phyloP scores from a whole-genome alignment of 2,888 invertebrate genomes.

The Lysandra coridon region DNA sequence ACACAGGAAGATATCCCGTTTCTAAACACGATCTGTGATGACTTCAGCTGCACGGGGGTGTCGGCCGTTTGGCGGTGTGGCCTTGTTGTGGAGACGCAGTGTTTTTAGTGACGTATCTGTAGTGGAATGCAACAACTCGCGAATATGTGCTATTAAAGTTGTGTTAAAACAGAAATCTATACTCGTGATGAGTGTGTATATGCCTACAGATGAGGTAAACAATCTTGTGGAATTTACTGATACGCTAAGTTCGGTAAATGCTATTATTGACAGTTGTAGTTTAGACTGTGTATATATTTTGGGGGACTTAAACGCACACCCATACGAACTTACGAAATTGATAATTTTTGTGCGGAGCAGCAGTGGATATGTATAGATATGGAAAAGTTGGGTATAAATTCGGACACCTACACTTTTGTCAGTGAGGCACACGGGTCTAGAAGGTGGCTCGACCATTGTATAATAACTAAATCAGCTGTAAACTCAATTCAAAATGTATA shows the following conservation, averaged over 20 bases:
- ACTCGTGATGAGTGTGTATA: conserved; percentile 38
- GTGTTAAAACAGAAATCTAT: conserved; percentile 28
- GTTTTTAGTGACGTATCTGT: conserved; percentile 32
- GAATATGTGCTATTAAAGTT: conserved; percentile 28
- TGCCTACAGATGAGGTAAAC: conserved; percentile 37
- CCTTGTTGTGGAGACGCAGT: conserved; percentile 36
- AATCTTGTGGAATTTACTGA: conserved; percentile 39
- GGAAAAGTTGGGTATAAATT: not conserved
- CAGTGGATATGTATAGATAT: conserved; percentile 4
- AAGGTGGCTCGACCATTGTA: not conserved
- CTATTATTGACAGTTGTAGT: conserved; percentile 36
- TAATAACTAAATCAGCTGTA: not conserved
- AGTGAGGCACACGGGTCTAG: not conserved
- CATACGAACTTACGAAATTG: conserved; percentile 8
- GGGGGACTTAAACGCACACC: conserved; percentile 29
- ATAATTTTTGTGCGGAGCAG: not conserved
- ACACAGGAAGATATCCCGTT: conserved; percentile 33
- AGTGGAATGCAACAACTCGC: conserved; percentile 33
- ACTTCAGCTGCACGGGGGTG: conserved; percentile 28
- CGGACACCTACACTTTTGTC: not conserved
- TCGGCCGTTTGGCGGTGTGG: conserved; percentile 35
- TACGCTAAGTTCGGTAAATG: conserved; percentile 34
- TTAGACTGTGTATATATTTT: conserved; percentile 32
- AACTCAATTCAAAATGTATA: not conserved
- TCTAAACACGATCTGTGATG: conserved; percentile 24